phyloP scores from a whole-genome alignment of 2,797 vertebrate species.

The Anas georgica region DNA sequence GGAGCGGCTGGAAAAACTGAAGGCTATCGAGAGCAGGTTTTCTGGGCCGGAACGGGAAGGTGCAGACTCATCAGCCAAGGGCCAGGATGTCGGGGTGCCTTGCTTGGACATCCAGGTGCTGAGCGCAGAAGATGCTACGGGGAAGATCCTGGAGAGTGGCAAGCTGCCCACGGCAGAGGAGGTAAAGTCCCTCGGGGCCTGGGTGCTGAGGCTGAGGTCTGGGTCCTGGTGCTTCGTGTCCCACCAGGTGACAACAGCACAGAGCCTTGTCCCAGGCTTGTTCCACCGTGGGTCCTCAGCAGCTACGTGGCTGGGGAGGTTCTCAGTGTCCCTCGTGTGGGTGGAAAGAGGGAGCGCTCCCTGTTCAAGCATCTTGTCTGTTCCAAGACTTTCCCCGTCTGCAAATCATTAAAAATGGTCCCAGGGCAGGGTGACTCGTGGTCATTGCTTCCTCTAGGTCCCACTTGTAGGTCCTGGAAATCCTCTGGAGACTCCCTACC shows the following conservation, averaged over 20 bases:
- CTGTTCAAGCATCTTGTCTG: neutral
- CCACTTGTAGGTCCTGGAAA: neutral
- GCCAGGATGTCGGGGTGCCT: constrained; percentile 67
- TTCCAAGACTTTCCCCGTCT: neutral
- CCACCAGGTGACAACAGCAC: neutral
- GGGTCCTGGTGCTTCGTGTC: neutral
- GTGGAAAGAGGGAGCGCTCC: neutral
- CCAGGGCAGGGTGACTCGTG: neutral
- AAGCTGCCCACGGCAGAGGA: constrained; percentile 76
- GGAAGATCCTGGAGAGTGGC: constrained; percentile 66
- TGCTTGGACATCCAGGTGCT: constrained; percentile 78
- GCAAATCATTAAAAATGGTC: neutral
- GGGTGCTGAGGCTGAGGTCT: neutral
- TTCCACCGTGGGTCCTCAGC: neutral
- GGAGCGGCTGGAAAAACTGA: constrained; percentile 73
- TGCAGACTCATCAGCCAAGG: constrained; percentile 22
- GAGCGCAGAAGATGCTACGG: constrained; percentile 35
- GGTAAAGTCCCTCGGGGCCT: constrained; percentile 62
- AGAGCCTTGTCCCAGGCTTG: neutral
- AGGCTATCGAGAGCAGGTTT: neutral
- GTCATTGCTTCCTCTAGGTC: neutral
- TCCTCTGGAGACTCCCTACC: neutral
- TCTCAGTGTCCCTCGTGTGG: neutral
- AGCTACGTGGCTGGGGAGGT: neutral
- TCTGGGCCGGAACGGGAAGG: constrained; percentile 2